These are phyloP conservation scores for Drosophila mayri DNA, from an alignment of 1,140 invertebrate genomes.

Conservation along the genomic window DNA sequence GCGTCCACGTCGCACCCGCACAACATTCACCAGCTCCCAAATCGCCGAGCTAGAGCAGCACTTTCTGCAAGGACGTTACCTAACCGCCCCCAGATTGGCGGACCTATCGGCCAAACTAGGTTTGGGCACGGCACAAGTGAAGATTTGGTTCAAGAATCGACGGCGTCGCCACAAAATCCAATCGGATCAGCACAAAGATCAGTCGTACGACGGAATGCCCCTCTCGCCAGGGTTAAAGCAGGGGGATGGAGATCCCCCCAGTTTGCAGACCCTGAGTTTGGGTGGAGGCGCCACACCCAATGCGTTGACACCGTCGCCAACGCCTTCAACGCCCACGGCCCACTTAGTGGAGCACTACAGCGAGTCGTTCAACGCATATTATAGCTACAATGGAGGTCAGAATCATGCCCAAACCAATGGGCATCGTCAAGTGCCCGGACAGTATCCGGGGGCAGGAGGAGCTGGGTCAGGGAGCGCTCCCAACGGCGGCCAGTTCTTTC, in stretches of 20 bases:
- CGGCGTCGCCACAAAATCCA: slow-evolving; percentile 78
- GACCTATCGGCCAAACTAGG: slow-evolving; percentile 90
- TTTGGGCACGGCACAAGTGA: slow-evolving; percentile 94
- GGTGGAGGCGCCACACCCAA: slow-evolving; percentile 56
- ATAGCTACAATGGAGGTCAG: slow-evolving; percentile 66
- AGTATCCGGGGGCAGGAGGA: slow-evolving; percentile 37
- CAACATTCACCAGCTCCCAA: slow-evolving; percentile 93
- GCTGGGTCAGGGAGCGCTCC: slow-evolving; percentile 10
- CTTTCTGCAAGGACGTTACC: slow-evolving; percentile 89
- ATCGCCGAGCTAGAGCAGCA: slow-evolving; percentile 87
- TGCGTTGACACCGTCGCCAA: slow-evolving; percentile 71
- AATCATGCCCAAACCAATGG: slow-evolving; percentile 38
- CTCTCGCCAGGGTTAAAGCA: slow-evolving; percentile 61
- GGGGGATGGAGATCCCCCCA: slow-evolving; percentile 62
- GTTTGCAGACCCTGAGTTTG: slow-evolving; percentile 62
- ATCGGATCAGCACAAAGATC: slow-evolving; percentile 75
- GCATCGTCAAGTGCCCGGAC: slow-evolving; percentile 45
- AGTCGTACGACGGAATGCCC: slow-evolving; percentile 73
- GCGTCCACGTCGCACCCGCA: slow-evolving; percentile 86
- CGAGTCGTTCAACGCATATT: slow-evolving; percentile 65
- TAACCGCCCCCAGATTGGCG: slow-evolving; percentile 92
- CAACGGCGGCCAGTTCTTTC: slow-evolving; percentile 55
- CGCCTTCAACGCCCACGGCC: slow-evolving; percentile 63
- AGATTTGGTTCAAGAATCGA: slow-evolving; percentile 91
- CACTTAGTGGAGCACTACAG: slow-evolving; percentile 68